phyloP scores from a whole-genome alignment of 2,888 invertebrate genomes.

The Chromoteleia sp. region DNA sequence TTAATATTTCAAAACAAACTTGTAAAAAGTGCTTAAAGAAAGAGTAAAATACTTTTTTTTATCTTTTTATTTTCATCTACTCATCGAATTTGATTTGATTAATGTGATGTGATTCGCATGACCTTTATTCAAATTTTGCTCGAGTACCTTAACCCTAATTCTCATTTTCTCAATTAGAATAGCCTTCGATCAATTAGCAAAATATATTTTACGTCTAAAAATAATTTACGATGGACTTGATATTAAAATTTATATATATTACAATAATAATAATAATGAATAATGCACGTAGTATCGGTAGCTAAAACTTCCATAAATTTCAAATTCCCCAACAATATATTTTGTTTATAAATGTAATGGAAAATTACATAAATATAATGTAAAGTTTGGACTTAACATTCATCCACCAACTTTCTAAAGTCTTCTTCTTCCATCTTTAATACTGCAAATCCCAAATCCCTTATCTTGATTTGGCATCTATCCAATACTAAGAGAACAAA shows the following conservation, averaged over 20 bases:
- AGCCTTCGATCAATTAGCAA: conserved; percentile 28
- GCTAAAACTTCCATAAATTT: no score
- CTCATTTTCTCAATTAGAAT: conserved; percentile 9
- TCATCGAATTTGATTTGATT: conserved; percentile 1
- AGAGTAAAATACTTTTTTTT: not conserved
- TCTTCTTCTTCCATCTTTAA: not conserved
- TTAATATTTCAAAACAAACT: no score
- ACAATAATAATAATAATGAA: no score
- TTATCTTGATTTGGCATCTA: conserved; percentile 19
- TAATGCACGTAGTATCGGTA: no score
- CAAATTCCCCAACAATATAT: no score
- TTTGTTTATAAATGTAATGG: no score
- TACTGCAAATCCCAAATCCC: conserved; percentile 18
- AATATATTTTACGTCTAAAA: not conserved
- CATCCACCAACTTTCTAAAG: not conserved
- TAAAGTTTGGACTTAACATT: not conserved
- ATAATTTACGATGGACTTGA: not conserved
- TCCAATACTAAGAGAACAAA: conserved; percentile 14
- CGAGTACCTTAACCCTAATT: conserved; percentile 39
- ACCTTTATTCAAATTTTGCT: conserved; percentile 34
- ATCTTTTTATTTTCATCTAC: not conserved
- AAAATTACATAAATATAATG: not conserved
- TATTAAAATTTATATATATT: no score
- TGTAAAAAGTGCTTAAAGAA: no score
- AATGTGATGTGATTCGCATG: not conserved